Evolutionary conservation across 1,140 invertebrate genomes (phyloP).

Genomic region (Camponotus vicinus): DNA sequence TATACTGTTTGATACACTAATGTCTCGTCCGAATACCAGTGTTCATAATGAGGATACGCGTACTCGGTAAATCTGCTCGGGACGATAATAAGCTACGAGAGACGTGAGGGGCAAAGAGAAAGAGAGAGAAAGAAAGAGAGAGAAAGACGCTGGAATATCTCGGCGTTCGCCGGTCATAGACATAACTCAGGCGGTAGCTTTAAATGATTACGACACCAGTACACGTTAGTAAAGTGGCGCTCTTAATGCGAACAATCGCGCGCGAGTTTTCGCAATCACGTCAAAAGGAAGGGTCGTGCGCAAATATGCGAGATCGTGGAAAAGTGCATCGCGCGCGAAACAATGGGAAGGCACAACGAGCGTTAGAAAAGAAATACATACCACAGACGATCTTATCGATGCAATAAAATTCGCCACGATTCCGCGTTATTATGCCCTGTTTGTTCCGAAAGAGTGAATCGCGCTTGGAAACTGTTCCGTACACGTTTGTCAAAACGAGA

Average conservation of each 20-base stretch:
- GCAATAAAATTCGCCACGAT: neutral
- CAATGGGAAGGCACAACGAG: slow-evolving; percentile 37
- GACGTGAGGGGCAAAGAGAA: neutral
- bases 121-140: slow-evolving; percentile 3
- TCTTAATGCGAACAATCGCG: slow-evolving; percentile 39
- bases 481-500: neutral
- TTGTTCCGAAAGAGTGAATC: slow-evolving; percentile 21
- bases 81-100: slow-evolving; percentile 57
- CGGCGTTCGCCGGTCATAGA: slow-evolving; percentile 23
- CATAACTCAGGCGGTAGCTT: slow-evolving; percentile 63
- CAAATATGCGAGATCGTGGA: slow-evolving; percentile 24
- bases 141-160: slow-evolving; percentile 41
- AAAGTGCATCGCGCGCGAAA: slow-evolving; percentile 45
- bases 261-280: slow-evolving; percentile 40
- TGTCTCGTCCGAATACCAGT: slow-evolving; percentile 52
- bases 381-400: slow-evolving; percentile 32
- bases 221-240: slow-evolving; percentile 34
- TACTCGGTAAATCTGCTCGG: slow-evolving; percentile 59
- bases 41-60: slow-evolving; percentile 60
- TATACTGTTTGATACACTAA: slow-evolving; percentile 52
- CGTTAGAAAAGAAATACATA: neutral
- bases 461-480: neutral
- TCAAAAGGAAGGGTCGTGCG: neutral
- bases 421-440: neutral
- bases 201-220: slow-evolving; percentile 67